phyloP scores from a whole-genome alignment of 2,113 vertebrate genomes.

The Neogale vison region DNA sequence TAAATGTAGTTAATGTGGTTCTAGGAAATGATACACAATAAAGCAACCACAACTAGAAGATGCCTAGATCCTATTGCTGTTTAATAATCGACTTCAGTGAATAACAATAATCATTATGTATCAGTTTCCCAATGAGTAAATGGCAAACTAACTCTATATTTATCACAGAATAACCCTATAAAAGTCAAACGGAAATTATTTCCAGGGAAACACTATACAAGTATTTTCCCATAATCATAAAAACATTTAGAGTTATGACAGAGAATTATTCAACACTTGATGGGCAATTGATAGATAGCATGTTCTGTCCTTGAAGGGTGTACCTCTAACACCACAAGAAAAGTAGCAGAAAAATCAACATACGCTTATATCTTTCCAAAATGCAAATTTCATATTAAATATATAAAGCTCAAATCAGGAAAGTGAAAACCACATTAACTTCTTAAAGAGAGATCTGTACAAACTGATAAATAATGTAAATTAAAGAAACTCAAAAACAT shows the following conservation, averaged over 20 bases:
- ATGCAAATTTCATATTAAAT: background rate
- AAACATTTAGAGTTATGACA: background rate
- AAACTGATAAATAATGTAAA: conserved; percentile 20
- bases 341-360: background rate
- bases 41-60: background rate
- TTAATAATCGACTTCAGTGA: background rate
- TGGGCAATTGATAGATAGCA: conserved; percentile 13
- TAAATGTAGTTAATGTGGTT: background rate
- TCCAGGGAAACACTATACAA: background rate
- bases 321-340: background rate
- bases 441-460: background rate
- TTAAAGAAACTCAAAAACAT: conserved; percentile 13
- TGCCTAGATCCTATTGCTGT: background rate
- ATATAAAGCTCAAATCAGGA: conserved; percentile 38
- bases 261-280: background rate
- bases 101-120: conserved; percentile 45
- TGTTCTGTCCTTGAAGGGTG: background rate
- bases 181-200: background rate
- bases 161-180: background rate
- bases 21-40: background rate
- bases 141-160: conserved; percentile 19
- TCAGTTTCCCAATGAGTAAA: background rate
- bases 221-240: background rate
- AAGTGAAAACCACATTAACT: conserved; percentile 37
- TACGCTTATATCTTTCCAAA: background rate